Base-by-base conservation (phyloP, 2,888 invertebrate species). In the Scaptomyza parva region DNA sequence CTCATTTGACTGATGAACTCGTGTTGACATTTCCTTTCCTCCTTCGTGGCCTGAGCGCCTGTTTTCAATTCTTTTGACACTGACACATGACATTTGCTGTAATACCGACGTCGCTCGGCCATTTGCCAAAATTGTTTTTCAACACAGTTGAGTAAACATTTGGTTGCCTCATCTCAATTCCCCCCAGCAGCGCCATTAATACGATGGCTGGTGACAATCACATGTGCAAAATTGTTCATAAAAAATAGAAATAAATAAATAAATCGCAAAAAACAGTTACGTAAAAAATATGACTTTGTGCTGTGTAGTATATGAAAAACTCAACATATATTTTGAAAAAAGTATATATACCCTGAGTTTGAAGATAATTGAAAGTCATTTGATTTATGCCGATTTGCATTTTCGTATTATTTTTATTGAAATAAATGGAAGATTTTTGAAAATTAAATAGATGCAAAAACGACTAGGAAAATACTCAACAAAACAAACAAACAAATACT, bases 1-100 rank as follows among this genome's bases (percentile, higher is more conserved):
- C 83, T 89, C 89, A 85, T 89, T 88, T 90, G 89, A 90, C 90
- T 90, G 90, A 90, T 90, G 89, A 90, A 90, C 89, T 85, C 85
- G 72, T 85, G 88, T 86, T 86, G 88, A 88, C 85, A 85, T 87
- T 81, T 88, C 78, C 82, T 70, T 68, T 84, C 65, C 86, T 70
- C 45, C 71, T 73, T 39, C 44, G 20, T 37, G 14, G 61, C 47
- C 59, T 39, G 59, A 26, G 28, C 51, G 67, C 52, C 67, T 60
- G 68, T 50, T 61, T 78, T 54, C 78, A 71, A 86, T 83, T 88
- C 84, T 86, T 86, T 88, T 86, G 83, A 88, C 88, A 88, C 88
- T 88, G 84, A 84, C 84, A 84, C 86, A 88, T 88, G 86, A 88
- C 87, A 86, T 88, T 86, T 84, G 86, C 66, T 78, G 78, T 67